Evolutionary conservation across 2,113 vertebrate genomes (phyloP), one percentile per base, ranked within the genome.

Genomic region (Rhea americana): DNA sequence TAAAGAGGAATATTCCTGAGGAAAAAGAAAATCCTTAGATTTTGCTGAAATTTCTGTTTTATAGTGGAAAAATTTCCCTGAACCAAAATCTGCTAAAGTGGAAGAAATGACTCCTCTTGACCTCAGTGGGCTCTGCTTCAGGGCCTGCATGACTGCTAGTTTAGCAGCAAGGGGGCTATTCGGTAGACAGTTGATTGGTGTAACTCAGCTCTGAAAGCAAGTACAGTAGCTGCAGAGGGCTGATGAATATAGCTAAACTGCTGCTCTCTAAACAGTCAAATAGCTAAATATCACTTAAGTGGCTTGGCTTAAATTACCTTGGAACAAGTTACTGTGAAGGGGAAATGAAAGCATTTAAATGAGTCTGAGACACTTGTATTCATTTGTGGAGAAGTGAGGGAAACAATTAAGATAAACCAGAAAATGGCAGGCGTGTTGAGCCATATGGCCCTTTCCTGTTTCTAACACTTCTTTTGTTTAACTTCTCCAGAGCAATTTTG

Each of bases 381-480:
- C 95, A 93, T 96, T 87, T 90, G 90, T 16, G 3, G 81, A 95
- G 92, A 95, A 95, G 88, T 92, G 90, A 88, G 90, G 95, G 94
- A 95, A 95, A 94, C 90, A 93, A 96, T 96, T 96, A 95, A 95
- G 95, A 96, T 96, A 96, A 96, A 96, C 88, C 88, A 96, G 94
- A 96, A 96, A 96, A 94, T 92, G 88, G 94, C 90, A 95, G 95
- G 90, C 77, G 6, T 88, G 95, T 86, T 76, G 58, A 84, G 91
- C 85, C 83, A 95, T 95, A 89, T 90, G 93, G 93, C 61, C 83
- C 72, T 89, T 94, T 91, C 87, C 77, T 96, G 87, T 81, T 94
- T 90, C 94, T 96, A 97, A 95, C 96, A 94, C 93, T 90, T 91
- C 91, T 87, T 96, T 95, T 95, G 94, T 96, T 95, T 93, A 96